Evolutionary conservation across 2,797 vertebrate species (phyloP).

Genomic region (Galaxias olidus): DNA sequence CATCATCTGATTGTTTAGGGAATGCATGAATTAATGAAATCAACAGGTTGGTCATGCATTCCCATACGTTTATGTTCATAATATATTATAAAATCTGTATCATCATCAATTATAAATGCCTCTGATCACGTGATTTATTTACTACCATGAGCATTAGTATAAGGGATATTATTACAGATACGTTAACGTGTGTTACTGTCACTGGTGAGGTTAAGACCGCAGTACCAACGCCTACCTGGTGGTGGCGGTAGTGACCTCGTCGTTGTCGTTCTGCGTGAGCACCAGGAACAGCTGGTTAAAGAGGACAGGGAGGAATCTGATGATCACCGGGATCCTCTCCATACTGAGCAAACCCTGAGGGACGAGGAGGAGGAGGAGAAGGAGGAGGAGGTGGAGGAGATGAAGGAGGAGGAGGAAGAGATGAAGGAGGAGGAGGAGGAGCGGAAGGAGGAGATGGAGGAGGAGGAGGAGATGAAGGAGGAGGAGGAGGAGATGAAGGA

Average conservation of each 20-base stretch:
- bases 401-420: not conserved
- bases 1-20: too few relatives aligned
- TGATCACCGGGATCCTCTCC: slow-evolving; percentile 92
- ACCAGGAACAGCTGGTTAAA: slow-evolving; percentile 97
- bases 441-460: not conserved
- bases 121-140: too few relatives aligned
- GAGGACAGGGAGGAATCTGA: slow-evolving; percentile 92
- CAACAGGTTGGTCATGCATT: too few relatives aligned
- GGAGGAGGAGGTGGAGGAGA: not conserved
- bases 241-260: slow-evolving; percentile 86
- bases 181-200: not conserved
- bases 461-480: not conserved
- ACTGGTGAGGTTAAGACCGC: not conserved
- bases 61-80: too few relatives aligned
- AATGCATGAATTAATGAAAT: too few relatives aligned
- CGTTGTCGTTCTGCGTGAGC: slow-evolving; percentile 88
- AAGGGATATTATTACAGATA: too few relatives aligned
- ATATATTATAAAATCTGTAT: too few relatives aligned
- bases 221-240: slow-evolving; percentile 81
- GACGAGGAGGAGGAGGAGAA: slow-evolving; percentile 5
- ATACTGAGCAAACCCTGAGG: slow-evolving; percentile 91
- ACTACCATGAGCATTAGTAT: too few relatives aligned
- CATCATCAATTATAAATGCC: too few relatives aligned
- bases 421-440: slow-evolving; percentile 1
- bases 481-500: slow-evolving; percentile 9